Evolutionary conservation across 2,113 vertebrate species (phyloP).

Genomic region (Pelvicachromis taeniatus): DNA sequence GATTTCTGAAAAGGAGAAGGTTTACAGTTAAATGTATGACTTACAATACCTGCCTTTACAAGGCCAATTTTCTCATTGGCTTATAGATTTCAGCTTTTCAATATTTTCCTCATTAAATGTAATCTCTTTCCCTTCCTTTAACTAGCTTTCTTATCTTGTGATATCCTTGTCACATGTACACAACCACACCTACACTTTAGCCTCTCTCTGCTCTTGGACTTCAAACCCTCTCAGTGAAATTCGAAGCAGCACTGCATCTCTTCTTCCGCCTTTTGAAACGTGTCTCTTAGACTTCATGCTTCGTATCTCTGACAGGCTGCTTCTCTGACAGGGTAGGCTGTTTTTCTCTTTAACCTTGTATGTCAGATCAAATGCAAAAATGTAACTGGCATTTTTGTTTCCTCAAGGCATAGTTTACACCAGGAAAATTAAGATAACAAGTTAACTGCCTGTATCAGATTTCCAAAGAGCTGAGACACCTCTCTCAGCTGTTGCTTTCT

Average conservation of each 20-base stretch:
- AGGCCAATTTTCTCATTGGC: neutral
- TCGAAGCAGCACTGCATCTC: conserved; percentile 39
- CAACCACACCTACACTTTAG: conserved; percentile 1
- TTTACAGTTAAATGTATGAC: neutral
- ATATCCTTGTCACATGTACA: neutral
- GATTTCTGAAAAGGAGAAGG: neutral
- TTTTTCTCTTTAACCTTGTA: neutral
- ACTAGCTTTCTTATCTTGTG: conserved; percentile 19
- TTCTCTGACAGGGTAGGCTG: too few species aligned
- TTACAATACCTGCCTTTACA: neutral
- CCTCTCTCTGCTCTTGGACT: conserved; percentile 60
- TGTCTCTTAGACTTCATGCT: neutral
- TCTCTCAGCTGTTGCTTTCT: neutral
- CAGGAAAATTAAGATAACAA: neutral
- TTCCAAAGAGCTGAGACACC: neutral
- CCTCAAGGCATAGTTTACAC: neutral
- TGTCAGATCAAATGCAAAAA: neutral
- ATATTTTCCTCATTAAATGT: neutral
- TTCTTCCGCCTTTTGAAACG: conserved; percentile 21
- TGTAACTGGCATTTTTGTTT: neutral
- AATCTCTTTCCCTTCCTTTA: neutral
- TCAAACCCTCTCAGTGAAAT: conserved; percentile 59
- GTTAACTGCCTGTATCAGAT: neutral
- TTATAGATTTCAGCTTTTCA: neutral
- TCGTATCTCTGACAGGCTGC: conserved; percentile 19